Conservation (phyloP, 2,888 invertebrate genomes). For the Cenopis cana region DNA sequence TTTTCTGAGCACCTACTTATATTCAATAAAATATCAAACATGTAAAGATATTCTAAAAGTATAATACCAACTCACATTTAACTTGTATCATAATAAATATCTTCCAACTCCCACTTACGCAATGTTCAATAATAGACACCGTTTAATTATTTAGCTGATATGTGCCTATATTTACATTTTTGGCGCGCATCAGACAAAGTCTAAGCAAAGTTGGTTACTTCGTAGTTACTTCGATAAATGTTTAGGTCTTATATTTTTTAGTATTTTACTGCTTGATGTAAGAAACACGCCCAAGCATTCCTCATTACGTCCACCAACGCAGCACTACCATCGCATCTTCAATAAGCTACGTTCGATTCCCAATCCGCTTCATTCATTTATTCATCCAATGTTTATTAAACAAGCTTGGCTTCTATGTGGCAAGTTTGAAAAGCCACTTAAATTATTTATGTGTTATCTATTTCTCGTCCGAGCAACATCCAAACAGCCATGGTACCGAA, state of each 20-base stretch:
- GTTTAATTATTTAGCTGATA: no score
- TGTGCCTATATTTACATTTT: no score
- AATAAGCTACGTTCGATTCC: slow-evolving; percentile 38
- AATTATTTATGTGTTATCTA: slow-evolving; percentile 63
- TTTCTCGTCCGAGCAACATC: slow-evolving; percentile 53
- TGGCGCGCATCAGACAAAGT: no score
- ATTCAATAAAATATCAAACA: no score
- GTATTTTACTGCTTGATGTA: neutral
- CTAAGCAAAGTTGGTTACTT: no score
- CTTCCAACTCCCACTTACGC: no score
- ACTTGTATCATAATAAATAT: no score
- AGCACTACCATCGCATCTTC: slow-evolving; percentile 11
- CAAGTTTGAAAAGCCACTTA: slow-evolving; percentile 56
- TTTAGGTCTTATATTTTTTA: neutral
- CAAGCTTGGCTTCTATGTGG: slow-evolving; percentile 51
- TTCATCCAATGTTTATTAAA: slow-evolving; percentile 71
- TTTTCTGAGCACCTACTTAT: no score
- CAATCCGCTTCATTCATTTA: slow-evolving; percentile 62
- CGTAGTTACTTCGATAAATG: no score
- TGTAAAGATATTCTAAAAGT: no score
- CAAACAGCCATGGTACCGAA: slow-evolving; percentile 54
- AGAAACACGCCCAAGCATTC: slow-evolving; percentile 3
- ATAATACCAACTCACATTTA: no score
- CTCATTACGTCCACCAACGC: neutral
- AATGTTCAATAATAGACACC: no score